A percentile compares a stretch with the other conserved stretches of the same genome.
Conservation (phyloP, 2,797 vertebrate species). For the Hyperoplus immaculatus region DNA sequence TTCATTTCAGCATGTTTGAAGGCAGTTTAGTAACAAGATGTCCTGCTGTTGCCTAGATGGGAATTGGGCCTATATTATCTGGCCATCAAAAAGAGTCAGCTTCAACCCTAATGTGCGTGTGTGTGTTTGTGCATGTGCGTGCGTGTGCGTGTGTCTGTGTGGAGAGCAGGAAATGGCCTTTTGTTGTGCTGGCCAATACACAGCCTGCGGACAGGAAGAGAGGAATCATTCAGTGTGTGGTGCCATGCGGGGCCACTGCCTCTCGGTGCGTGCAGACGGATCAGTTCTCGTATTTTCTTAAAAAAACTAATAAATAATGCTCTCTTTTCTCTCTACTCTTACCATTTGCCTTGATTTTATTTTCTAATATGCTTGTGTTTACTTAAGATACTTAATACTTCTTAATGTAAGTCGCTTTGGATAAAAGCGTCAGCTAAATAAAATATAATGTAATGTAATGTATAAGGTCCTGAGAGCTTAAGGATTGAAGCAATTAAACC, state of each 20-base stretch:
- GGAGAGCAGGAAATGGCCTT: conserved; percentile 74
- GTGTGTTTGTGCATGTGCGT: too few species aligned
- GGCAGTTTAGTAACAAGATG: conserved; percentile 58
- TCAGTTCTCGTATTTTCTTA: conserved; percentile 20
- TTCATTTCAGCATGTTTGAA: too few species aligned
- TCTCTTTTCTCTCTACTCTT: conserved; percentile 17
- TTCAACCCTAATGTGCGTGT: conserved; percentile 68
- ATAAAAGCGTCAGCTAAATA: too few species aligned
- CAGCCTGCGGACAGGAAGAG: conserved; percentile 67
- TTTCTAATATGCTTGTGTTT: conserved; percentile 71
- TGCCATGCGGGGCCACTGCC: conserved; percentile 51
- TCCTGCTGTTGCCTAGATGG: conserved; percentile 67
- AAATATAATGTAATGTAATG: conserved; percentile 14
- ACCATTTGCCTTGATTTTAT: conserved; percentile 37
- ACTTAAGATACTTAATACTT: too few species aligned
- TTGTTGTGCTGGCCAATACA: conserved; percentile 64
- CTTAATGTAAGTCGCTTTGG: too few species aligned
- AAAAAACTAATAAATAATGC: conserved; percentile 19
- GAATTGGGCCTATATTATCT: conserved; percentile 69
- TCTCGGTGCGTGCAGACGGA: conserved; percentile 33
- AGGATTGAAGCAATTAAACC: conserved; percentile 88
- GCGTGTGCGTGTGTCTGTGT: not conserved
- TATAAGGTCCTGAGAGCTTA: conserved; percentile 85
- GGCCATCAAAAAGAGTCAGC: conserved; percentile 71
- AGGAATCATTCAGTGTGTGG: conserved; percentile 59